Conservation (phyloP, 1,140 invertebrate species). For the Agrypnia vestita region DNA sequence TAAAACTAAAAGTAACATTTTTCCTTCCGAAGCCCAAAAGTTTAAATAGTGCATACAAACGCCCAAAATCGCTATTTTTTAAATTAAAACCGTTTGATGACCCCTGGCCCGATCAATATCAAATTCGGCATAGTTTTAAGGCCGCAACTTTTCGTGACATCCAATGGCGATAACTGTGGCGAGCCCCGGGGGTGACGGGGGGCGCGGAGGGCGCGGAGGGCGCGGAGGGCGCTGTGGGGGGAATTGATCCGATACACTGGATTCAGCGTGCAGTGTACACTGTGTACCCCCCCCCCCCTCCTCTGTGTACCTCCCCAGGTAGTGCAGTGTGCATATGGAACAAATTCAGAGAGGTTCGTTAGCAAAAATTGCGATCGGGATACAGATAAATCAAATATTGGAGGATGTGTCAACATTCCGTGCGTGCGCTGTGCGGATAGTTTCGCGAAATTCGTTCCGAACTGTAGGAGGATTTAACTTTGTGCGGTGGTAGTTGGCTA, state of each 20-base stretch:
- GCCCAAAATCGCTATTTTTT: too few species aligned
- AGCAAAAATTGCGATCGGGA: slow-evolving; percentile 42
- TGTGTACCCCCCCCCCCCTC: background rate
- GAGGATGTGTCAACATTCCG: slow-evolving; percentile 34
- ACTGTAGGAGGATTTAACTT: too few species aligned
- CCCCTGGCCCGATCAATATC: slow-evolving; percentile 38
- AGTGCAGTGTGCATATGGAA: slow-evolving; percentile 46
- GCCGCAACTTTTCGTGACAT: slow-evolving; percentile 57
- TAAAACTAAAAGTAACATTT: too few species aligned
- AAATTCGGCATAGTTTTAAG: slow-evolving; percentile 43
- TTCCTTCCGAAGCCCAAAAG: too few species aligned
- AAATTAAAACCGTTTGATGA: too few species aligned
- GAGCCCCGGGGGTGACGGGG: background rate
- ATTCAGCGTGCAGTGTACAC: slow-evolving; percentile 35
- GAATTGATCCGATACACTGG: slow-evolving; percentile 56
- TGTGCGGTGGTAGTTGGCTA: too few species aligned
- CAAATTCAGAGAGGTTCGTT: slow-evolving; percentile 53
- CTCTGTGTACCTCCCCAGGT: too few species aligned
- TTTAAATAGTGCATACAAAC: too few species aligned
- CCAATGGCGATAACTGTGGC: slow-evolving; percentile 54
- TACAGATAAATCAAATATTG: slow-evolving; percentile 36
- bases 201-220: background rate
- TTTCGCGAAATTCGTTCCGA: background rate
- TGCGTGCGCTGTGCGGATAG: slow-evolving; percentile 27
- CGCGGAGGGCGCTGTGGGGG: background rate